Evolutionary conservation across 1,140 invertebrate species (phyloP).

Genomic region (Neodiprion pinetum): DNA sequence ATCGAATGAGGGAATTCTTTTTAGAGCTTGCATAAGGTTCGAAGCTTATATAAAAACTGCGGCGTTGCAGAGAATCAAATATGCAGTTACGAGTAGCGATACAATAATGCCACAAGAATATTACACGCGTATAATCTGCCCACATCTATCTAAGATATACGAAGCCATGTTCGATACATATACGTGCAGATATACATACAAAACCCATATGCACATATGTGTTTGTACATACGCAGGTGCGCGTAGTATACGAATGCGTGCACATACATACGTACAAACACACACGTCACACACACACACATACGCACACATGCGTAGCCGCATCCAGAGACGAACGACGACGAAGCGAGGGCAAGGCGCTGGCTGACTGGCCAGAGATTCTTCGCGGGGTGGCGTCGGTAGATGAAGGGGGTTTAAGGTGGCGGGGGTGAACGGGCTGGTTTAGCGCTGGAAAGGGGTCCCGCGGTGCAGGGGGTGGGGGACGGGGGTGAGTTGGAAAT

Average conservation of each 20-base stretch:
- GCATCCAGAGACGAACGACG: not conserved
- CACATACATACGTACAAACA: not conserved
- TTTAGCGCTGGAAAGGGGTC: not conserved
- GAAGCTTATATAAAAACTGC: no score
- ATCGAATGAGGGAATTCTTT: no score
- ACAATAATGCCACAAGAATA: no score
- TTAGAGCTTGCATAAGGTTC: no score
- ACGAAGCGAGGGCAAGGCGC: slow-evolving; percentile 6
- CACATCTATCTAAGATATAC: no score
- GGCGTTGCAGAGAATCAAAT: no score
- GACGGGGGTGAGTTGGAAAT: not conserved
- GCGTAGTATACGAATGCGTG: not conserved
- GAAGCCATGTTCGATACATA: no score
- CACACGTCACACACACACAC: not conserved
- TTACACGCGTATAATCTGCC: no score
- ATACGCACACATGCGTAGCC: not conserved
- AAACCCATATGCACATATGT: no score
- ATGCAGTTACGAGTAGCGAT: no score
- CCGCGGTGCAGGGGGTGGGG: not conserved
- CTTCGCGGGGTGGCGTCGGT: not conserved
- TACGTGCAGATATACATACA: no score
- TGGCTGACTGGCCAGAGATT: slow-evolving; percentile 6
- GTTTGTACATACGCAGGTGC: not conserved
- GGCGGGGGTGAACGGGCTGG: slow-evolving; percentile 1
- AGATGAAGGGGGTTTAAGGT: not conserved